Evolutionary conservation across 2,113 vertebrate species (phyloP), one percentile per base, ranked within the genome.

Genomic region (Trematocara stigmaticum): DNA sequence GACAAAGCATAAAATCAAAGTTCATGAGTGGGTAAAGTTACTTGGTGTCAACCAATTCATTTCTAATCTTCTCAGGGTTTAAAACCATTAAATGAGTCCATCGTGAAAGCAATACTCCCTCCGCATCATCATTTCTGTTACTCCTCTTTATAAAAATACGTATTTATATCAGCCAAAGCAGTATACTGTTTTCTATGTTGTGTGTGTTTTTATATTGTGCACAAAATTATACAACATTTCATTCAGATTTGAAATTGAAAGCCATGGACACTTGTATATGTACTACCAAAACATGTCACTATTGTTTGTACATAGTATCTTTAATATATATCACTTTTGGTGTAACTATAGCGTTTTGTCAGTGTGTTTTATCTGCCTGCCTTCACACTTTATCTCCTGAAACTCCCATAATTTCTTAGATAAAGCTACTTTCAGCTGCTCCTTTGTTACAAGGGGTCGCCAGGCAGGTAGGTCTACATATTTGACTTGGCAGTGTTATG

Each of bases 111-210:
- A 98, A 92, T 93, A 92, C 78, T 89, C 78, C 81, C 57, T 74
- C 81, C 78, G 42, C 81, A 35, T 81, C 29, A 38, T 85, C 51
- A 61, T 55, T 42, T 38, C 66, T 42, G 29, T 59, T 13, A 56
- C 34, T 86, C 29, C 15, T 82, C 61, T 88, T 85, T 84, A 79
- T 88, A 82, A 52, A 84, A 83, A 64, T 49, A 80, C 45, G 26
- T 94, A 93, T 98, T 97, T 97, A 98, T 97, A 97, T 97, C 97
- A 97, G 97, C 97, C 97, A 98, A 98, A 97, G 97, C 97, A 97
- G 96, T 97, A 97, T 95, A 96, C 96, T 97, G 95, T 96, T 96
- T 96, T 96, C 53, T 59, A 74, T 86, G 59, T 84, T 52, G 87
- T 96, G 96, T 97, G 97, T 96, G 89, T 91, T 97, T 97, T 97